Conservation (phyloP, 2,888 invertebrate genomes). For the Alentia gelatinosa region DNA sequence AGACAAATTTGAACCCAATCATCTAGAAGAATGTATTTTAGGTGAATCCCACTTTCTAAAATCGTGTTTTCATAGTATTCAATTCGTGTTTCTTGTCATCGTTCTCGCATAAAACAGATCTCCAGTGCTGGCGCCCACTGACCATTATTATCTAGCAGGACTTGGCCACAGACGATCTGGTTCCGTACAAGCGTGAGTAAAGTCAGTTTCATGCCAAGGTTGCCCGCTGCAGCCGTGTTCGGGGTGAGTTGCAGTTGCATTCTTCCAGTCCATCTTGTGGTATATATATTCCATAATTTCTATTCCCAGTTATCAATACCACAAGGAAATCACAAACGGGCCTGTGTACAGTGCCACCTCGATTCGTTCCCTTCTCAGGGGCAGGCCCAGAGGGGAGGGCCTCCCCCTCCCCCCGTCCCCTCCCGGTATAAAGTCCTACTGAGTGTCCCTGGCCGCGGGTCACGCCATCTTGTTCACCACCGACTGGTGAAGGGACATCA, state of each 20-base stretch:
- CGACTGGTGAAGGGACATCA: conserved; percentile 92
- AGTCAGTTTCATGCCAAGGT: background rate
- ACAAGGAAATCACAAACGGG: conserved; percentile 3
- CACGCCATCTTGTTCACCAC: conserved; percentile 96
- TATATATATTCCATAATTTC: background rate
- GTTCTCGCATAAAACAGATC: background rate
- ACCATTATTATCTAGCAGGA: background rate
- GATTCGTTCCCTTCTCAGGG: background rate
- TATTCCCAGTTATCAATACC: background rate
- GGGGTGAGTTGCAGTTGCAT: background rate
- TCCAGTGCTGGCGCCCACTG: background rate
- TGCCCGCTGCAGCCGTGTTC: background rate
- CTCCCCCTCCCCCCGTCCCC: background rate
- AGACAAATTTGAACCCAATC: background rate
- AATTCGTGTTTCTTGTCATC: background rate
- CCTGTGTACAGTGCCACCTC: background rate
- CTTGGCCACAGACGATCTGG: background rate
- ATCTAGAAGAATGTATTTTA: background rate
- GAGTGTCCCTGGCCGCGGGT: conserved; percentile 54
- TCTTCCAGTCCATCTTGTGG: background rate
- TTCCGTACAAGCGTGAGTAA: background rate
- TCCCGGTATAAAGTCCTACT: conserved; percentile 7
- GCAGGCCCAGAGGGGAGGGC: background rate
- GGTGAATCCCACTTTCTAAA: background rate
- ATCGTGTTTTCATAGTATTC: background rate